A percentile compares a stretch with the other conserved stretches of the same genome.
Evolutionary conservation across 2,888 invertebrate genomes (phyloP).

Genomic region (Apomyelois bistriatella): DNA sequence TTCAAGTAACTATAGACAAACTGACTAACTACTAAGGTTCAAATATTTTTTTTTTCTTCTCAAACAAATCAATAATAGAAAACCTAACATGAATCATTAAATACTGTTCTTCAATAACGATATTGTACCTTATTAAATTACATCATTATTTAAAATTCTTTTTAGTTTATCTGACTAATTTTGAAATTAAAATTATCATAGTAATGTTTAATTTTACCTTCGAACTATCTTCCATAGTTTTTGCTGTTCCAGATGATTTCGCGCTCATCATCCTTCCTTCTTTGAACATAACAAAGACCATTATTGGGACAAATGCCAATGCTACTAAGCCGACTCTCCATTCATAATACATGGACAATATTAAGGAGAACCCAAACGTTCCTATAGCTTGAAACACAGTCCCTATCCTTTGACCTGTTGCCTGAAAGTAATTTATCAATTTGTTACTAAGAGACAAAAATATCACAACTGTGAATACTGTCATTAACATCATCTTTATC

Average conservation of each 20-base stretch:
- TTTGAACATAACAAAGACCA: slow-evolving; percentile 83
- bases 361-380: slow-evolving; percentile 83
- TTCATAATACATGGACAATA: slow-evolving; percentile 84
- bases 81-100: too few relatives aligned
- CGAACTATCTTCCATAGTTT: slow-evolving; percentile 85
- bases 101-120: too few relatives aligned
- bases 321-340: slow-evolving; percentile 88
- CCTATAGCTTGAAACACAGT: slow-evolving; percentile 86
- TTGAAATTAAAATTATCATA: background rate
- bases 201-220: slow-evolving; percentile 71
- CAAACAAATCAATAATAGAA: too few relatives aligned
- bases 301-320: slow-evolving; percentile 85
- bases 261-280: slow-evolving; percentile 83
- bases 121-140: too few relatives aligned
- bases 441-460: background rate
- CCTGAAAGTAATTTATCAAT: slow-evolving; percentile 64
- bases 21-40: too few relatives aligned
- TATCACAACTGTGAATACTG: background rate
- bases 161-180: too few relatives aligned
- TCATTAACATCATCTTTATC: too few relatives aligned
- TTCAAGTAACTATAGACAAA: too few relatives aligned
- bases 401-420: slow-evolving; percentile 90
- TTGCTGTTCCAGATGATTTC: slow-evolving; percentile 84
- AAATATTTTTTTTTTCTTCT: too few relatives aligned
- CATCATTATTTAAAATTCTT: too few relatives aligned